Evolutionary conservation across 1,140 invertebrate species (phyloP), one percentile per base, ranked within the genome.

Genomic region (Scaptomyza montana): DNA sequence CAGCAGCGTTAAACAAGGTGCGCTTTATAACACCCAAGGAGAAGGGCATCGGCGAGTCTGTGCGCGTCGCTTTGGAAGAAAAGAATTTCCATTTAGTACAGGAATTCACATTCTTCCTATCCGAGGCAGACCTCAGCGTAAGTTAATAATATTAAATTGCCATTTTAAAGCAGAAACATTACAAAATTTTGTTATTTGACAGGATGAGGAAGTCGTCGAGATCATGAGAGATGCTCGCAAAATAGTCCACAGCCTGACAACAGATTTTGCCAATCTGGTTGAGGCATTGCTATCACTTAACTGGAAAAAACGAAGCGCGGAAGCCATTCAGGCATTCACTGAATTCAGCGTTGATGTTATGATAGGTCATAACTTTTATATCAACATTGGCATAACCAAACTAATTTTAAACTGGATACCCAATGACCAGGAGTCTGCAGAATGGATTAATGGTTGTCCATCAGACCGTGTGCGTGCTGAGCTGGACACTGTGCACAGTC

Each of bases 301-400:
- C 77, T 95, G 95, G 95, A 92, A 82, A 2, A 92, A 92, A 47
- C 78, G 93, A 25, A 91, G 84, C 47, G 16, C 71, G n/a, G 92
- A 93, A 66, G 92, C 93, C 16, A 92, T 93, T 12, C 75, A 87
- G 49, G 92, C 93, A 45, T 96, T 94, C 79, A 93, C 94, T 74
- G 92, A 92, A 53, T 95, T 95, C 82, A 76, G 95, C 16, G 90
- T 94, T 55, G 94, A 95, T 92, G 90, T 96, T 61, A 92, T 95
- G 64, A 93, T 93, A 61, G 93, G 94, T 13, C 94, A 95, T 60
- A 94, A 93, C 74, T 93, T 94, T 81, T 94, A 95, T 90, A 93
- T 93, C 51, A 93, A 93, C 74, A 92, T 93, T 72, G 93, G 94
- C 5, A 92, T 95, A 61, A 92, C 93, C 59, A 94, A 93, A 74